phyloP scores from a whole-genome alignment of 2,888 invertebrate genomes.

The Tenthredo livida region DNA sequence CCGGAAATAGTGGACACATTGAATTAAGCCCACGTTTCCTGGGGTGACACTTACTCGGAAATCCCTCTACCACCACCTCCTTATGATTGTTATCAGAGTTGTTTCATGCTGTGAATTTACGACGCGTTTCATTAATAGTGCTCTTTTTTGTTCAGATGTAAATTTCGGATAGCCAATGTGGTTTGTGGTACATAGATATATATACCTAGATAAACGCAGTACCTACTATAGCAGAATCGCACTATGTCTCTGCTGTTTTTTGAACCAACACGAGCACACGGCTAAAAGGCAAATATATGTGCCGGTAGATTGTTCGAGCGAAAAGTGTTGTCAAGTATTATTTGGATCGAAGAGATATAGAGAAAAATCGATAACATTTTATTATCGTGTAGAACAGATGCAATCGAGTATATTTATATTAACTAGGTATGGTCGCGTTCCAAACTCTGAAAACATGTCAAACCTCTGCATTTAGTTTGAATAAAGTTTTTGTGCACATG shows the following conservation, averaged over 20 bases:
- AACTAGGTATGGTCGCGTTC: background rate
- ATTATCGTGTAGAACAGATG: background rate
- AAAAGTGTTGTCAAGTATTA: background rate
- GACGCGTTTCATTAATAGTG: background rate
- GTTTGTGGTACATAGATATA: background rate
- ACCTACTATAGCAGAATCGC: background rate
- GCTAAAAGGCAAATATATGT: background rate
- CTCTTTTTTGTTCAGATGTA: background rate
- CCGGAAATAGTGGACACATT: conserved; percentile 37
- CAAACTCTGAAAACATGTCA: background rate
- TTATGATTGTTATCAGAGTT: conserved; percentile 19
- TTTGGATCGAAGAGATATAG: background rate
- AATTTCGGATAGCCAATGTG: background rate
- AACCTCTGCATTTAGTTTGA: background rate
- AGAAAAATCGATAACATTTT: background rate
- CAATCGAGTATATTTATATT: background rate
- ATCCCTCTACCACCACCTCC: background rate
- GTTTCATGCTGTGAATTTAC: conserved; percentile 11
- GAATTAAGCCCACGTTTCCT: conserved; percentile 26
- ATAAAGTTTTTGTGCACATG: background rate
- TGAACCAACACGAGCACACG: background rate
- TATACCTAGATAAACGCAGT: background rate
- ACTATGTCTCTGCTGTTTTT: background rate
- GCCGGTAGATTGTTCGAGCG: background rate
- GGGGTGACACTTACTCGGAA: conserved; percentile 36